Percentiles rank a stretch among this genome's conserved stretches.
phyloP scores from a whole-genome alignment of 2,113 vertebrate species.

The Colinus virginianus region DNA sequence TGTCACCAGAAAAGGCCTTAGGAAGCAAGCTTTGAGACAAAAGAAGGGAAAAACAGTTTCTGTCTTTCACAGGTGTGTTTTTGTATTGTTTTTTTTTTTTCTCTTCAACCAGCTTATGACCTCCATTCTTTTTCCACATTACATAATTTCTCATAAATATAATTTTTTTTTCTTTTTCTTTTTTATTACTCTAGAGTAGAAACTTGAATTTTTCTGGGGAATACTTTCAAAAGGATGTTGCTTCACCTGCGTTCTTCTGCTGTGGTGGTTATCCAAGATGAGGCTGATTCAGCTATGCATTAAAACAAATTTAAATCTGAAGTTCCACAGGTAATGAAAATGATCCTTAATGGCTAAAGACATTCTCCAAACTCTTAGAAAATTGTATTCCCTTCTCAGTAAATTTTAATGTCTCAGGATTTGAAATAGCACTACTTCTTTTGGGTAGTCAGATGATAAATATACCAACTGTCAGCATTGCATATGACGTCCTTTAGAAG shows the following conservation, averaged over 20 bases:
- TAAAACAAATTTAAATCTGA: not conserved
- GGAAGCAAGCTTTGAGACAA: too few relatives aligned
- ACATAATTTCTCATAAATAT: not conserved
- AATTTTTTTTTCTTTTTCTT: not conserved
- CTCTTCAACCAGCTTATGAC: fast-evolving
- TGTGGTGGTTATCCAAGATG: not conserved
- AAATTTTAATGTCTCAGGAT: not conserved
- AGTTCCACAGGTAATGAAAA: not conserved
- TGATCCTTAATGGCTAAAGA: not conserved
- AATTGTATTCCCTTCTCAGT: not conserved
- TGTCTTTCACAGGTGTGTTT: too few relatives aligned
- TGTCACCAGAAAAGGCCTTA: too few relatives aligned
- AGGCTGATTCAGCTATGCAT: not conserved
- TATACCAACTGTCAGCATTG: not conserved
- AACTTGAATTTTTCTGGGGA: not conserved
- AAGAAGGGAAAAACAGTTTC: too few relatives aligned
- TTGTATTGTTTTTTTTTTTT: not conserved
- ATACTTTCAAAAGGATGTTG: not conserved
- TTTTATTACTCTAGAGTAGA: not conserved
- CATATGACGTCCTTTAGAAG: not conserved
- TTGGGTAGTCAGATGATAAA: conserved; percentile 13
- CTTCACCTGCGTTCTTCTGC: not conserved
- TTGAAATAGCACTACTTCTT: not conserved
- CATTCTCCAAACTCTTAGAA: not conserved
- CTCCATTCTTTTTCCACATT: not conserved